Conservation (phyloP, 2,113 vertebrate genomes). For the Bos indicus region DNA sequence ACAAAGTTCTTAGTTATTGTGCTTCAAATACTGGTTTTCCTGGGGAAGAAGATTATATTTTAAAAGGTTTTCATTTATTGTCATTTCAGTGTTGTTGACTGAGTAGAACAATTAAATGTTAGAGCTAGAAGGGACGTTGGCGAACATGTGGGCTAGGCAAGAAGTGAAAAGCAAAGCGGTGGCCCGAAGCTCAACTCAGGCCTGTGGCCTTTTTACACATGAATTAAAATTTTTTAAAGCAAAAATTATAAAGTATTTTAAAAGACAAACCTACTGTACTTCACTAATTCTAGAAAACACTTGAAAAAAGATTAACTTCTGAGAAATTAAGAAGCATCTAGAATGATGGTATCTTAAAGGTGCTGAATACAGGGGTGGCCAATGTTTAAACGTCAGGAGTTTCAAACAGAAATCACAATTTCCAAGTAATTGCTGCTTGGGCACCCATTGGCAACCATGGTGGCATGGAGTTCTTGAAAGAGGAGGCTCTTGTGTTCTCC, state of each 20-base stretch:
- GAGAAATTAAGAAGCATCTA: not conserved
- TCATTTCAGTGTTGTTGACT: not conserved
- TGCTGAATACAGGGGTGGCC: not conserved
- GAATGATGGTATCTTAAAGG: not conserved
- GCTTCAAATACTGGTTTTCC: not conserved
- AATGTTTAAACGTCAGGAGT: not conserved
- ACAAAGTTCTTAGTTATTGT: not conserved
- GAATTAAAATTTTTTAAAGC: not conserved
- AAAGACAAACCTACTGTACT: not conserved
- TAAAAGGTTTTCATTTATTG: not conserved
- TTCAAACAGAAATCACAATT: not conserved
- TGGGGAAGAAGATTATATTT: not conserved
- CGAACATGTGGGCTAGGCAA: not conserved
- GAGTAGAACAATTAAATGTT: not conserved
- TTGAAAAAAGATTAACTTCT: not conserved
- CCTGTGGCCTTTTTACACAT: not conserved
- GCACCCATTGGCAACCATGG: accelerated
- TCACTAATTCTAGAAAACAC: not conserved
- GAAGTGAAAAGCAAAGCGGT: not conserved
- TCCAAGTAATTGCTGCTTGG: not conserved
- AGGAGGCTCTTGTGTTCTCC: accelerated
- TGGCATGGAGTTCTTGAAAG: not conserved
- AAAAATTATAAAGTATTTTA: not conserved
- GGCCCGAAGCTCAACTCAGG: not conserved
- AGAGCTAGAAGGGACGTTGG: not conserved